A percentile compares a stretch with the other conserved stretches of the same genome.
Evolutionary conservation across 2,797 vertebrate species (phyloP).

Genomic region (Rhabdophis nuchalis): DNA sequence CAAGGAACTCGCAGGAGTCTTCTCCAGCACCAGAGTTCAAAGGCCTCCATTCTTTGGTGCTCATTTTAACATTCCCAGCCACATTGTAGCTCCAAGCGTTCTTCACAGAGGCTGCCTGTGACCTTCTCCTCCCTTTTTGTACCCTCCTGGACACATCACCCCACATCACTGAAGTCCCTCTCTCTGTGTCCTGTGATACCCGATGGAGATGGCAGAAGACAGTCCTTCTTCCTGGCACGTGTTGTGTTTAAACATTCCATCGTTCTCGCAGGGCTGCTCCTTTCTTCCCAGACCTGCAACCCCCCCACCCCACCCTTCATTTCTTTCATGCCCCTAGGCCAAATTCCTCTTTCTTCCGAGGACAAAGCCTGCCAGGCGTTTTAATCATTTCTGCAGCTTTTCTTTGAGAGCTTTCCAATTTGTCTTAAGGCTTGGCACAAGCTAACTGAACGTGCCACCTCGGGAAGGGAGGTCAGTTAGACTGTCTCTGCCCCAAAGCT

Average conservation of each 20-base stretch:
- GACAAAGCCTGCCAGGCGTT: background rate
- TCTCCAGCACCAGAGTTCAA: too few relatives aligned
- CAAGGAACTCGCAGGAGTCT: too few relatives aligned
- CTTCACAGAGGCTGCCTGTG: background rate
- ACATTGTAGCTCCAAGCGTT: background rate
- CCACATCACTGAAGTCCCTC: background rate
- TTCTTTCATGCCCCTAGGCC: background rate
- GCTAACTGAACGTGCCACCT: too few relatives aligned
- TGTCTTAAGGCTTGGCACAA: background rate
- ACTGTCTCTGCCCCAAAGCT: background rate
- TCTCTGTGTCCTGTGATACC: background rate
- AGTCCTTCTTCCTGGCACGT: background rate
- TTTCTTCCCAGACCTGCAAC: background rate
- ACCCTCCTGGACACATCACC: background rate
- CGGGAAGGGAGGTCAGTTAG: background rate
- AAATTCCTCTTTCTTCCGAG: background rate
- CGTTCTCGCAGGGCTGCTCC: background rate
- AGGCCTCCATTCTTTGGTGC: too few relatives aligned
- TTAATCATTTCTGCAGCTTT: background rate
- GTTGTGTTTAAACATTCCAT: conserved; percentile 7
- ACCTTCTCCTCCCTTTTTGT: background rate
- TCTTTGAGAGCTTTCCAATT: background rate
- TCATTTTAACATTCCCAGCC: background rate
- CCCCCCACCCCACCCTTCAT: too few relatives aligned
- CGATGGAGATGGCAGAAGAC: background rate